Conservation (phyloP, 2,797 vertebrate species). For the Paedocypris micromegethes region DNA sequence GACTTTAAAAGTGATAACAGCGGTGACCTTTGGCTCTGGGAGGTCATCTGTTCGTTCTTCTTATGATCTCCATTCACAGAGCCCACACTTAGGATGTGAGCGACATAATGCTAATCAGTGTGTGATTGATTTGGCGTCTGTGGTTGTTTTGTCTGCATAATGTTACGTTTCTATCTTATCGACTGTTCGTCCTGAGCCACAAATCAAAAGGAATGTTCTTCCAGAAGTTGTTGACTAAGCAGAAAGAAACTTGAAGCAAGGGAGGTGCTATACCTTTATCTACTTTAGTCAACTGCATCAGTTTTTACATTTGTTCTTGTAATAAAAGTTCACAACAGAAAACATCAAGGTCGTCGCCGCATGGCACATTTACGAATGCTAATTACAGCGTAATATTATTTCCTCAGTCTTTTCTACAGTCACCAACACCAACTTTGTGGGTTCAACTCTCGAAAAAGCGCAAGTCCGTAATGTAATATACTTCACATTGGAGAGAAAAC, state of each 20-base stretch:
- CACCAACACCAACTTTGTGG: too few species aligned
- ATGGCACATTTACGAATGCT: constrained; percentile 11
- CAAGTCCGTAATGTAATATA: too few species aligned
- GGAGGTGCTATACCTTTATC: constrained; percentile 1
- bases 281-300: not conserved
- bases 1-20: constrained; percentile 9
- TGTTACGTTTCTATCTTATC: not conserved
- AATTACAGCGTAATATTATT: constrained; percentile 17
- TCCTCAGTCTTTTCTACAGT: constrained; percentile 11
- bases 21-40: constrained; percentile 2
- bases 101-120: not conserved
- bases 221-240: constrained; percentile 7
- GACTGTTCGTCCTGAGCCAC: constrained; percentile 5
- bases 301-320: not conserved
- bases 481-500: too few species aligned
- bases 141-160: not conserved
- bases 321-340: not conserved
- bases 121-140: constrained; percentile 2
- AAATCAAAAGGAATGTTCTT: constrained; percentile 1
- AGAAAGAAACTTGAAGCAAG: not conserved
- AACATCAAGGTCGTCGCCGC: constrained; percentile 13
- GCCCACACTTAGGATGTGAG: not conserved
- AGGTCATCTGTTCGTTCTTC: not conserved
- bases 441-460: too few species aligned
- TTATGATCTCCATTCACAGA: not conserved